phyloP scores from a whole-genome alignment of 2,888 invertebrate genomes.

The Idaea straminata region DNA sequence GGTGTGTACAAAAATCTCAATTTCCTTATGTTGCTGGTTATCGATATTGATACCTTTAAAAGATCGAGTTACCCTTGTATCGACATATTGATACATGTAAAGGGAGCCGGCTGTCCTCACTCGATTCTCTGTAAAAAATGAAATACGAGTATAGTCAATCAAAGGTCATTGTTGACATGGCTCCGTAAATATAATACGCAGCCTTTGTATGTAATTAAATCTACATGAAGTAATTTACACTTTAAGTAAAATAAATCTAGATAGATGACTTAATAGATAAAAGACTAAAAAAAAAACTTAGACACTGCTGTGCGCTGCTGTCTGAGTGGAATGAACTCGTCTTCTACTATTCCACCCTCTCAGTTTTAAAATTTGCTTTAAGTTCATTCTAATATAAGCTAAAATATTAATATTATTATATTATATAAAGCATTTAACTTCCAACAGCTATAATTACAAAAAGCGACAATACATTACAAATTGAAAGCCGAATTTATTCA shows the following conservation, averaged over 20 bases:
- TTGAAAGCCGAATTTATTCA: background rate
- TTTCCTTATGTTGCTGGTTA: constrained; percentile 41
- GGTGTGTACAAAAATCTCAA: constrained; percentile 44
- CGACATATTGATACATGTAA: constrained; percentile 43
- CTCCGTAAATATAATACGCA: background rate
- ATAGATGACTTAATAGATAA: too few relatives aligned
- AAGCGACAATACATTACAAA: too few relatives aligned
- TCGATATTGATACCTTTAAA: constrained; percentile 40
- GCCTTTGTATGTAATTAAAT: background rate
- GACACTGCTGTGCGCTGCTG: too few relatives aligned
- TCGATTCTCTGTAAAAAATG: constrained; percentile 25
- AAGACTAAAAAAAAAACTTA: too few relatives aligned
- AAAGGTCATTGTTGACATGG: constrained; percentile 21
- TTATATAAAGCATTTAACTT: too few relatives aligned
- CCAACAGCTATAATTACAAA: too few relatives aligned
- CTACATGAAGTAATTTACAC: background rate
- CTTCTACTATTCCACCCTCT: too few relatives aligned
- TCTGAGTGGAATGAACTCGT: too few relatives aligned
- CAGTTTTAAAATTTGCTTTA: too few relatives aligned
- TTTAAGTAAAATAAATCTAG: too few relatives aligned
- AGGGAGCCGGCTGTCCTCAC: constrained; percentile 49
- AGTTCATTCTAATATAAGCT: too few relatives aligned
- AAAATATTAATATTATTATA: too few relatives aligned
- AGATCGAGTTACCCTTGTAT: constrained; percentile 58
- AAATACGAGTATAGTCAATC: constrained; percentile 18